Conservation (phyloP, 2,888 invertebrate genomes). For the Ormyrus rosae region DNA sequence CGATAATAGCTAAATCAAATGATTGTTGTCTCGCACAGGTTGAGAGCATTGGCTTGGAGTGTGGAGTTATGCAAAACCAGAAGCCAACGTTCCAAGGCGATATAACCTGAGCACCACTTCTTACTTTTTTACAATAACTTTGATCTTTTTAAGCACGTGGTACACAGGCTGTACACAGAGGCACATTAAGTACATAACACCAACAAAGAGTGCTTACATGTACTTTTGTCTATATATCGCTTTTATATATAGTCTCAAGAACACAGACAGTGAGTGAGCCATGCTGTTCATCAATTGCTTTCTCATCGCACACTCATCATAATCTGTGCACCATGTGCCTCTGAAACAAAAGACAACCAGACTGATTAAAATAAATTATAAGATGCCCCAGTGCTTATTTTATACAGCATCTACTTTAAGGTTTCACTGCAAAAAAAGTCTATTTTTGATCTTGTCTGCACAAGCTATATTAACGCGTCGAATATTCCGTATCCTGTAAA, state of each 20-base stretch:
- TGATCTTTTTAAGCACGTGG: constrained; percentile 62
- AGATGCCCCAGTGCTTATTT: constrained; percentile 69
- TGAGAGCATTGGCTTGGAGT: constrained; percentile 72
- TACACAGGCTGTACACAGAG: constrained; percentile 74
- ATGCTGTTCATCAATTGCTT: constrained; percentile 66
- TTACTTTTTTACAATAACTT: constrained; percentile 56
- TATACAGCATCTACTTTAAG: constrained; percentile 49
- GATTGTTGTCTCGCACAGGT: constrained; percentile 75
- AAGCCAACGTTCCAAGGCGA: constrained; percentile 72
- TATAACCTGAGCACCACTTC: constrained; percentile 71
- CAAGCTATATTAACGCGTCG: constrained; percentile 58
- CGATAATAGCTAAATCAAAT: constrained; percentile 75
- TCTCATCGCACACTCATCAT: constrained; percentile 74
- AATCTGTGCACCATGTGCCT: constrained; percentile 84
- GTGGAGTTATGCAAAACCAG: constrained; percentile 67
- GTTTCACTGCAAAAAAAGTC: constrained; percentile 57
- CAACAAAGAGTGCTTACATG: constrained; percentile 62
- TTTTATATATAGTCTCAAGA: constrained; percentile 69
- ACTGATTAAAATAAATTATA: constrained; percentile 74
- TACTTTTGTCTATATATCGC: constrained; percentile 68
- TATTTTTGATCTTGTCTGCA: constrained; percentile 68
- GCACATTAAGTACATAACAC: constrained; percentile 71
- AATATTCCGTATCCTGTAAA: neutral
- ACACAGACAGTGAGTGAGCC: constrained; percentile 75
- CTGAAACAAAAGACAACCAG: constrained; percentile 85